Conservation (phyloP, 2,797 vertebrate genomes). For the Gadopsis bispinosus region DNA sequence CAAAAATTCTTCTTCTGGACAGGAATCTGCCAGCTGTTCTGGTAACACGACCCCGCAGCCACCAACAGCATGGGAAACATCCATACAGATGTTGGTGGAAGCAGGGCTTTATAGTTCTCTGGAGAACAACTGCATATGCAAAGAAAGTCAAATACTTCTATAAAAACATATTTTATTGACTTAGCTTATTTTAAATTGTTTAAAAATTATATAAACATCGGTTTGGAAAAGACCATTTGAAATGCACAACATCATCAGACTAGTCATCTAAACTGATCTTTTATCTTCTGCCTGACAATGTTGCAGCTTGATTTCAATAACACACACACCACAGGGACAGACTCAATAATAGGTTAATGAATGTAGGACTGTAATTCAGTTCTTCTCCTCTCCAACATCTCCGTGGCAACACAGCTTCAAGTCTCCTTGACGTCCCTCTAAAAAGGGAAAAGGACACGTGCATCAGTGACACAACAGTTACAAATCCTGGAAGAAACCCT, state of each 20-base stretch:
- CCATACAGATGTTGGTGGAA: conserved; percentile 7
- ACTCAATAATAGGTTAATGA: neutral
- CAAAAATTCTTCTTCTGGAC: conserved; percentile 39
- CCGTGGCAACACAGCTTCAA: conserved; percentile 12
- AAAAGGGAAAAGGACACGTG: conserved; percentile 15
- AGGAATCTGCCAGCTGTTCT: conserved; percentile 38
- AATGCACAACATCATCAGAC: conserved; percentile 28
- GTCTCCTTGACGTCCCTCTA: conserved; percentile 33
- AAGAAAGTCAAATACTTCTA: neutral
- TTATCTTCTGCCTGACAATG: conserved; percentile 10
- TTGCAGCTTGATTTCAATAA: conserved; percentile 28
- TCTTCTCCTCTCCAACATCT: neutral
- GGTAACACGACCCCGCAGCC: conserved; percentile 37
- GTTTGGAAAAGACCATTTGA: conserved; percentile 10
- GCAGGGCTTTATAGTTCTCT: neutral
- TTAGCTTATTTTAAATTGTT: conserved; percentile 31
- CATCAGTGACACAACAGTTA: neutral
- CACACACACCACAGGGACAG: neutral
- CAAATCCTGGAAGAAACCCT: neutral
- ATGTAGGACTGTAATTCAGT: neutral
- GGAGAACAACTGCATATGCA: neutral
- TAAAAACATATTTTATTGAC: conserved; percentile 59
- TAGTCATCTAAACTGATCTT: neutral
- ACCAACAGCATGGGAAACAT: conserved; percentile 48
- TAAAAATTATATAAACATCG: conserved; percentile 47